Evolutionary conservation across 2,888 invertebrate genomes (phyloP), one percentile per base, ranked within the genome.

Genomic region (Nomada ruficornis): DNA sequence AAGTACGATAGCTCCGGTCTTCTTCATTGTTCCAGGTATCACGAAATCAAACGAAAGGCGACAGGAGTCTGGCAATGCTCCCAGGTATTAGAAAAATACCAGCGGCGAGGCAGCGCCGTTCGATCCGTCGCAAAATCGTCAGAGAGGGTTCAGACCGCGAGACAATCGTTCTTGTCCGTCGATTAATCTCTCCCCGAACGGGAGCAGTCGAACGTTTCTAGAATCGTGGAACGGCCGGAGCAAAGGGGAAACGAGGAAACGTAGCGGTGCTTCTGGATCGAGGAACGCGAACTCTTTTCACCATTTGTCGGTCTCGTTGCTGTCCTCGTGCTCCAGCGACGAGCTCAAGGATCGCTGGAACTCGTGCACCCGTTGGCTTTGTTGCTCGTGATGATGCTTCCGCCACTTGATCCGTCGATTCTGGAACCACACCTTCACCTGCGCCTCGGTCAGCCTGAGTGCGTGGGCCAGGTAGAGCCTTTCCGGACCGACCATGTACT

Each of bases 401-500:
- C 99, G 95, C 98, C 98, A 99, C 95, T 98, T 98, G 88, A 99
- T 99, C 57, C 99, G 95, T 5, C 98, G 95, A 93, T 98, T 98
- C 94, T 98, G 98, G 94, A 93, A 94, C 93, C 93, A 93, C 65
- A 92, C 92, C 80, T 94, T 94, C 87, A 97, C 98, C 95, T 98
- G 98, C 5, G 98, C 98, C 93, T 98, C 98, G 0, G 98, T 98
- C 54, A 98, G 95, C 88, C 97, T 97, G 65, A 98, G 94, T 0
- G 98, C 97, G 85, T 98, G 97, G 0, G 99, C 99, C 75, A 99
- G 95, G 94, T 98, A 98, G 4, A 98, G 95, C 80, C 99, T 95
- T 94, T 99, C 99, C 0, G 98, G 98, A 0, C 99, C 99, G 15
- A 99, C 99, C 99, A 99, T 99, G 94, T 99, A 99, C 94, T 99